Base-by-base conservation (phyloP, 2,888 invertebrate species). In the Drosophila maculinotata region DNA sequence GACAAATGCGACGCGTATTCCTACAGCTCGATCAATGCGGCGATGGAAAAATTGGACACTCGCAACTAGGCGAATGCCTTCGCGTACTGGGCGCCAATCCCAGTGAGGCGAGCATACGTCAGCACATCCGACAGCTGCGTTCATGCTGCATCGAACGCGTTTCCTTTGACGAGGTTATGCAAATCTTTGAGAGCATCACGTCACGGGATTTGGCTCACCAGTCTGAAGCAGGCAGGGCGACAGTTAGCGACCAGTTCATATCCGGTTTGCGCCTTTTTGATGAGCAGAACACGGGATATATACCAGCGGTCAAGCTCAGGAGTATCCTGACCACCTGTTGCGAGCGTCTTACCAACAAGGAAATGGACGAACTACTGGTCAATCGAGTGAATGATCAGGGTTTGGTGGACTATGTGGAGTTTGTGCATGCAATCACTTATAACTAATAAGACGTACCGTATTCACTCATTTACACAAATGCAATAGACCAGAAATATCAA, bases 21-120 rank as follows among this genome's bases (percentile, higher is more conserved):
- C 42, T 58, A 8, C 35, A 56, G 15, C 48, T 58, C 26, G 78
- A 65, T 20, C 30, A 4, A 1, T 28, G 44, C 2, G 60, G 75
- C 10, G 87, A 86, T 41, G 66, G 52, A 9, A 77, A 69, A 60
- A 84, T 81, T 14, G 59, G 41, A n/a, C 26, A 45, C 25, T 23
- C 20, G 10, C 60, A 69, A 8, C 45, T 81, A 53, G 87, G 76
- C 6, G 67, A 81, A 10, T 81, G 81, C 25, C 62, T 81, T 7
- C 65, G 87, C 1, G 39, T 64, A 3, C n/a, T 68, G 38, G 81
- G 79, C 6, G 38, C 68, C 39, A 81, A 84, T 75, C 81, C 81
- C 57, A 78, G 45, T n/a, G 75, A 81, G 59, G 58, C 30, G 5
- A 23, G 36, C 26, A 33, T 81, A 15, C 31, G 26, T 9, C 28